Evolutionary conservation across 2,888 invertebrate species (phyloP).

Genomic region (Drosophila dives): DNA sequence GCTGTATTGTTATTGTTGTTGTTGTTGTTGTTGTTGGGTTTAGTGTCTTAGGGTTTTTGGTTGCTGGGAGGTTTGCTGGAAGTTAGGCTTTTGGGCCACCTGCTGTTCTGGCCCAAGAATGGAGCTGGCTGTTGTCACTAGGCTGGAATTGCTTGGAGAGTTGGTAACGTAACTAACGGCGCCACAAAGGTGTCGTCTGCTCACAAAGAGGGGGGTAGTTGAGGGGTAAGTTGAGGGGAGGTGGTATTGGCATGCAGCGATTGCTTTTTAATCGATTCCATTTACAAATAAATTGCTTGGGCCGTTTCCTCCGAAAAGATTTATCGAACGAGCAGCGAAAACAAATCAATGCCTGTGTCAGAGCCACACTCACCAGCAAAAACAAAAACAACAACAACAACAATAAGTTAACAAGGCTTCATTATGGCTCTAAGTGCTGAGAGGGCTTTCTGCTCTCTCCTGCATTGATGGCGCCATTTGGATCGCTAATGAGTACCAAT

Average conservation of each 20-base stretch:
- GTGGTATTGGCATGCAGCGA: constrained; percentile 70
- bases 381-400: background rate
- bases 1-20: background rate
- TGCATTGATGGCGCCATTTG: constrained; percentile 1
- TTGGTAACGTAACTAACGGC: constrained; percentile 73
- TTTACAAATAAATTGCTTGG: constrained; percentile 85
- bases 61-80: constrained; percentile 5
- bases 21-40: constrained; percentile 2
- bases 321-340: constrained; percentile 60
- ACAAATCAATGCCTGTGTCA: constrained; percentile 48
- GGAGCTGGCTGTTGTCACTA: constrained; percentile 75
- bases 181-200: constrained; percentile 78
- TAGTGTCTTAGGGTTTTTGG: constrained; percentile 10
- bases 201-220: constrained; percentile 23
- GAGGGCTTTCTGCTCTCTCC: constrained; percentile 21
- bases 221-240: background rate
- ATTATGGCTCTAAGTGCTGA: constrained; percentile 44
- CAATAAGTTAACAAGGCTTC: constrained; percentile 42
- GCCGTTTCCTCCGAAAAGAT: constrained; percentile 56
- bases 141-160: constrained; percentile 73
- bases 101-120: constrained; percentile 52
- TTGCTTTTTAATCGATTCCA: constrained; percentile 85
- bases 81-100: constrained; percentile 46
- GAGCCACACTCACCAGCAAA: constrained; percentile 10
- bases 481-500: constrained; percentile 25